These are phyloP conservation scores for Glaucopsyche alexis DNA, from an alignment of 2,888 invertebrate genomes.

Conservation along the genomic window DNA sequence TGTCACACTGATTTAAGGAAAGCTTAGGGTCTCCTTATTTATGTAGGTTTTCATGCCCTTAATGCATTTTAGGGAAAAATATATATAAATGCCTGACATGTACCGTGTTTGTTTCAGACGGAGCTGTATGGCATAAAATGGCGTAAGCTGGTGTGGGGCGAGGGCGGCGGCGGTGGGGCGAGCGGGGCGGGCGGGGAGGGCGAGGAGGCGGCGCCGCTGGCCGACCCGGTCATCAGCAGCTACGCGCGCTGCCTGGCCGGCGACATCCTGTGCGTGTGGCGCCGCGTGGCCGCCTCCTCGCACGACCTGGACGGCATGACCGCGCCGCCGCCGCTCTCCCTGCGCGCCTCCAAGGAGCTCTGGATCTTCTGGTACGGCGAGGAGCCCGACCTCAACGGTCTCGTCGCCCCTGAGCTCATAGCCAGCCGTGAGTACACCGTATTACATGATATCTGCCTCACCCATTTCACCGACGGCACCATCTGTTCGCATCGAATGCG, in stretches of 20 bases:
- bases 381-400: conserved; percentile 92
- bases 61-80: neutral
- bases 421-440: conserved; percentile 86
- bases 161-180: conserved; percentile 79
- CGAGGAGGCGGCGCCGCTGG: conserved; percentile 84
- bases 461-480: neutral
- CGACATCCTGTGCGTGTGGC: conserved; percentile 99
- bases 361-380: conserved; percentile 99
- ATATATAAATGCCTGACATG: neutral
- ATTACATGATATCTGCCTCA: too few relatives aligned
- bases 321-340: conserved; percentile 87
- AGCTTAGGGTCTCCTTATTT: neutral
- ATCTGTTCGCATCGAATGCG: neutral
- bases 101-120: conserved; percentile 84
- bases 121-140: conserved; percentile 99
- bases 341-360: conserved; percentile 95
- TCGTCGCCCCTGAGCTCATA: conserved; percentile 92
- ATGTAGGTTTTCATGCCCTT: neutral
- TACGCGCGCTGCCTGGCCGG: conserved; percentile 95
- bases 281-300: conserved; percentile 86
- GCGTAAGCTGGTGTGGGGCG: conserved; percentile 95
- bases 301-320: conserved; percentile 72
- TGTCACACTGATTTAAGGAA: neutral
- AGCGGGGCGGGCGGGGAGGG: conserved; percentile 66
- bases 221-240: conserved; percentile 94